phyloP scores from a whole-genome alignment of 2,797 vertebrate species.

The Xenopus petersii region DNA sequence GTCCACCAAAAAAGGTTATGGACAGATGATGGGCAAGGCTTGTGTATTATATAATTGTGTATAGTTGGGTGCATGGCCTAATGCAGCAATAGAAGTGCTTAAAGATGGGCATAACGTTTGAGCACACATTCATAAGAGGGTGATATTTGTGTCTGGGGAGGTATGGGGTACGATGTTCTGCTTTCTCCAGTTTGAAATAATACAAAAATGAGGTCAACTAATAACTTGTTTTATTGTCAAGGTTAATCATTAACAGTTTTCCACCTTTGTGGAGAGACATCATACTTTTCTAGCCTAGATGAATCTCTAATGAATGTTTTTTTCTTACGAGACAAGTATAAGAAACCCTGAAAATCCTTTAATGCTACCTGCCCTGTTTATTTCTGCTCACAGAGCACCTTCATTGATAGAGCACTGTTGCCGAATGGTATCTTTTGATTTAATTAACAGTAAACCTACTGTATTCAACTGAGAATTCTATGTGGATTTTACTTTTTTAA shows the following conservation, averaged over 20 bases:
- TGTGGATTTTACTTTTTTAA: conserved; percentile 57
- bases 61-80: too few species aligned
- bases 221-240: conserved; percentile 5
- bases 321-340: neutral
- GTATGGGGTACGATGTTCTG: too few species aligned
- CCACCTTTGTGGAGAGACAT: neutral
- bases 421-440: conserved; percentile 52
- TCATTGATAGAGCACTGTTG: conserved; percentile 5
- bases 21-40: too few species aligned
- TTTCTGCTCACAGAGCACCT: conserved; percentile 11
- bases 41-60: too few species aligned
- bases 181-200: too few species aligned
- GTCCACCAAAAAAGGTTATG: too few species aligned
- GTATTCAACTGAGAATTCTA: conserved; percentile 43
- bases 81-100: too few species aligned
- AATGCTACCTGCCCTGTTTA: conserved; percentile 5
- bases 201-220: too few species aligned
- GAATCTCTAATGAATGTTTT: conserved; percentile 21
- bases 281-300: conserved; percentile 7
- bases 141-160: too few species aligned
- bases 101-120: too few species aligned
- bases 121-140: too few species aligned
- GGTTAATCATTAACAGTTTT: neutral
- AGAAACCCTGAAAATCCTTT: conserved; percentile 2
- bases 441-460: conserved; percentile 57